Evolutionary conservation across 2,888 invertebrate genomes (phyloP), one percentile per base, ranked within the genome.

Genomic region (Xanthia togata): DNA sequence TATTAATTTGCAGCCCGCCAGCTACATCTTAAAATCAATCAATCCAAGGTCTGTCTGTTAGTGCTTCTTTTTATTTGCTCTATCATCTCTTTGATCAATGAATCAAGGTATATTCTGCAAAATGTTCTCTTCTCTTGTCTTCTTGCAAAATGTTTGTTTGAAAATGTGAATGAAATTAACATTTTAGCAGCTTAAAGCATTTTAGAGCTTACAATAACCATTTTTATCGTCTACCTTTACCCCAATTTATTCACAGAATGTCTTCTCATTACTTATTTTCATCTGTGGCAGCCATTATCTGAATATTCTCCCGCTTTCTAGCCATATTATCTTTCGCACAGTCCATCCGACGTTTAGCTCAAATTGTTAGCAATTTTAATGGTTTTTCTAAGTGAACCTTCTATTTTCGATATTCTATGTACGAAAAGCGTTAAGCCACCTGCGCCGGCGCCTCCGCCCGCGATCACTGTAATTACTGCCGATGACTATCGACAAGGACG

Each of bases 371-470:
- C 26, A 17, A 59, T 20, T 64, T 26, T 31, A 31, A n/a, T 12
- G 1, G 11, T 3, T 0, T 2, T 14, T 14, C 12, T 12, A 6
- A 65, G 12, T 68, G 23, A 12, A 68, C 70, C 83, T 84, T 84
- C 82, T 83, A 6, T 0, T 1, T 23, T 2, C 9, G 4, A 26
- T 6, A 50, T 70, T 17, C 17, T 31, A 12, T 23, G 31, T 2
- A 50, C 20, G 23, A 50, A 62, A 72, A 83, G 57, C 76, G 76
- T 76, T 73, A 67, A 78, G 79, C 79, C 86, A 87, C 87, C 87
- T 87, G 87, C 84, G 87, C 87, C 80, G 87, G 87, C 87, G 87
- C 86, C 87, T 84, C 87, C 87, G 84, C 87, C 87, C 78, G 77
- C 87, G 84, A 78, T 79, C 86, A 4, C 63, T 57, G 75, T 84